Base-by-base conservation (phyloP, 2,888 invertebrate species). In the Smittia sp. region DNA sequence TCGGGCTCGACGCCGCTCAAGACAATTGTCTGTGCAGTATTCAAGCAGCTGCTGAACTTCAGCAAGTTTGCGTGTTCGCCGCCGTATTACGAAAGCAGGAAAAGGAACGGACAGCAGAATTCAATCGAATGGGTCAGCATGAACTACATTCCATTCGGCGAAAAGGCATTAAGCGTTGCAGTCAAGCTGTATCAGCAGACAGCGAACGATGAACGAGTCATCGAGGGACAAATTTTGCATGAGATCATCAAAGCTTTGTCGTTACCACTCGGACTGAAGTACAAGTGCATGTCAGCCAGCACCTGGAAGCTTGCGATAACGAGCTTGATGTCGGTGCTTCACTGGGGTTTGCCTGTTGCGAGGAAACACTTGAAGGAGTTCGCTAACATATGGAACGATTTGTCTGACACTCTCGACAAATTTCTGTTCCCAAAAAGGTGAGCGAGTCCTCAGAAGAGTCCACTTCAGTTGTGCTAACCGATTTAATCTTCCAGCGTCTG, bases 381-480 rank as follows among this genome's bases (percentile, higher is more conserved):
- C 80, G 83, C 86, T 73, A 86, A 85, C 68, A 90, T 93, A 85
- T 98, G 98, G 98, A 87, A 89, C 73, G 91, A 91, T 77, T 84
- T 98, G 74, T 94, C 93, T 0, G 87, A 87, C 70, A 91, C 94
- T 0, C 83, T 98, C 41, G 95, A 98, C 78, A 92, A 93, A 74
- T 98, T 97, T 81, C 85, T 98, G 74, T 98, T 98, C 80, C 92
- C 93, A 7, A 88, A 88, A 79, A 89, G 88, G 91, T 91, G 82
- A 81, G 38, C 9, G 13, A n/a, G 11, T 20, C 78, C 2, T 15
- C 24, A n/a, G n/a, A n/a, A n/a, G 27, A 63, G 52, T 52, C 52
- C 39, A 38, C 58, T 18, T 46, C 52, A 18, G 25, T 58, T 62
- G 63, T 15, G 39, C 13, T 66, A 4, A 52, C 27, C 68, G 66